These are phyloP conservation scores for Streptopelia turtur DNA, from an alignment of 2,797 vertebrate species.

Conservation along the genomic window DNA sequence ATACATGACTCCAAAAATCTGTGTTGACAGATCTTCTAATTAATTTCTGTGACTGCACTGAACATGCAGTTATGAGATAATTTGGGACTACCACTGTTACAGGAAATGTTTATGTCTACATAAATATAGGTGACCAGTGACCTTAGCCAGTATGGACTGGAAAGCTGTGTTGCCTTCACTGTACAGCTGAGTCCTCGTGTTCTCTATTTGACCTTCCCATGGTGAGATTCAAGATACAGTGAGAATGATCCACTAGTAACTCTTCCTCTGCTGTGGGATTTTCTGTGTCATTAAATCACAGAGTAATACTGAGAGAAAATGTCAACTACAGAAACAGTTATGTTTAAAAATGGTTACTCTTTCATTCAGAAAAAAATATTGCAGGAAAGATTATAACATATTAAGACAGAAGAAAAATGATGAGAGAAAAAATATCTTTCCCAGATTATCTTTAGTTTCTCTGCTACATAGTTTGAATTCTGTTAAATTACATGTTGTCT, in stretches of 20 bases:
- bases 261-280: neutral
- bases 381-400: neutral
- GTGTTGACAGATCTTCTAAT: neutral
- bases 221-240: neutral
- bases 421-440: neutral
- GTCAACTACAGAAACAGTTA: neutral
- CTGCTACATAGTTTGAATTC: neutral
- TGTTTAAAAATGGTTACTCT: neutral
- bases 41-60: neutral
- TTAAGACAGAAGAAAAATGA: neutral
- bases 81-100: neutral
- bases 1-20: neutral
- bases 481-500: neutral
- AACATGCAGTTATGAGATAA: neutral
- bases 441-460: neutral
- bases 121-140: neutral
- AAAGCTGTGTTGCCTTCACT: neutral
- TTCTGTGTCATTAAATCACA: neutral
- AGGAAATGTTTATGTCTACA: neutral
- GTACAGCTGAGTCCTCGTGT: neutral
- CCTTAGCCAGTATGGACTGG: neutral
- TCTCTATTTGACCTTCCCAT: neutral
- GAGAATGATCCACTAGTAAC: neutral
- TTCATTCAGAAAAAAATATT: neutral
- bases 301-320: neutral